phyloP scores from a whole-genome alignment of 2,113 vertebrate genomes.

The Cyanistes caeruleus region DNA sequence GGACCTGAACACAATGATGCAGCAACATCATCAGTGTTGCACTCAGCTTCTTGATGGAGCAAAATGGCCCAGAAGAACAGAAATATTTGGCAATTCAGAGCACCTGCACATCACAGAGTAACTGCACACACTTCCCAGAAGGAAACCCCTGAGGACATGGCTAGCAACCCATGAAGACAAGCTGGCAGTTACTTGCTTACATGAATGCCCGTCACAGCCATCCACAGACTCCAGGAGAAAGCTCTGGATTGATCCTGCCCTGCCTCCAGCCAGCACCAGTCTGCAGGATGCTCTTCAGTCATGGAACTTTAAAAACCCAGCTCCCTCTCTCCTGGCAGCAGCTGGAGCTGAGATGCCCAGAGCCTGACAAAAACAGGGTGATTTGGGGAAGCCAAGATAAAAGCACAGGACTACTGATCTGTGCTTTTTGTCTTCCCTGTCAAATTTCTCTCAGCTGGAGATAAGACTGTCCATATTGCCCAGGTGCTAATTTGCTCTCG shows the following conservation, averaged over 20 bases:
- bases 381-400: background rate
- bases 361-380: background rate
- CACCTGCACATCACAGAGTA: background rate
- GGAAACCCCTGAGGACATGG: background rate
- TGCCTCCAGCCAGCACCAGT: background rate
- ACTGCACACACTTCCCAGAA: background rate
- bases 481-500: background rate
- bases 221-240: background rate
- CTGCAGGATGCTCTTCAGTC: background rate
- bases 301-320: background rate
- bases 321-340: background rate
- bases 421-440: background rate
- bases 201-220: accelerated
- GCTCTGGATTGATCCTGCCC: background rate
- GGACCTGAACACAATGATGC: background rate
- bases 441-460: background rate
- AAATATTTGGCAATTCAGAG: background rate
- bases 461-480: background rate
- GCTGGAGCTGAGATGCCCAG: background rate
- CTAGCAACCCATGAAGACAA: background rate
- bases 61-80: background rate
- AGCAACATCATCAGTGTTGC: background rate
- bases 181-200: background rate
- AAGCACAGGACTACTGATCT: background rate
- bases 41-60: background rate